Conservation (phyloP, 2,888 invertebrate genomes). For the Dorcus hopei region DNA sequence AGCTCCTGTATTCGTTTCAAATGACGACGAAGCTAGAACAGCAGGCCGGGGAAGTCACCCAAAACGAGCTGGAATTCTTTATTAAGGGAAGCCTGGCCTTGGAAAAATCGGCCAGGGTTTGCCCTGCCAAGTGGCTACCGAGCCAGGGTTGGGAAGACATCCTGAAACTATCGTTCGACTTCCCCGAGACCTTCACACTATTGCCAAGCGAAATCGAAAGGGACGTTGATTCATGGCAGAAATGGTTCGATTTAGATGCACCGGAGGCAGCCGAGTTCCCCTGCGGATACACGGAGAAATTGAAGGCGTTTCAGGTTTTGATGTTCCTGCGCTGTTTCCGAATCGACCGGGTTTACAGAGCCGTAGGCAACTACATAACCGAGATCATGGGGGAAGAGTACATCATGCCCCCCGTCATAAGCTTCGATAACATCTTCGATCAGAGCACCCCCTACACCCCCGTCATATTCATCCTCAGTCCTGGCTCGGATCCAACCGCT, state of each 20-base stretch:
- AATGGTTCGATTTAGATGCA: conserved; percentile 76
- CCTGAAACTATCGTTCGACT: conserved; percentile 67
- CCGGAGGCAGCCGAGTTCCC: conserved; percentile 74
- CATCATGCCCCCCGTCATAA: conserved; percentile 84
- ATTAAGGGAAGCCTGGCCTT: conserved; percentile 78
- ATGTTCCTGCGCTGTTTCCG: conserved; percentile 88
- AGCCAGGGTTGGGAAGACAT: conserved; percentile 80
- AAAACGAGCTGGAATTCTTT: conserved; percentile 82
- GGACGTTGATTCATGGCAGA: conserved; percentile 61
- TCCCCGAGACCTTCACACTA: conserved; percentile 61
- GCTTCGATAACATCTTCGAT: conserved; percentile 79
- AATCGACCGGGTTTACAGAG: conserved; percentile 82
- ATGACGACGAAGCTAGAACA: conserved; percentile 81
- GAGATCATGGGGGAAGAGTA: conserved; percentile 83
- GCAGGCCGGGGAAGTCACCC: conserved; percentile 61
- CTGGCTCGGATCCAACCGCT: conserved; percentile 90
- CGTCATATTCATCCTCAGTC: conserved; percentile 89
- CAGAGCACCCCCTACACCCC: conserved; percentile 82
- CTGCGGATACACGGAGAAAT: conserved; percentile 61
- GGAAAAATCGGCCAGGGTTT: conserved; percentile 65
- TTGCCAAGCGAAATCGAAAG: conserved; percentile 63
- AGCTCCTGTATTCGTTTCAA: conserved; percentile 87
- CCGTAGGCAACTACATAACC: conserved; percentile 80
- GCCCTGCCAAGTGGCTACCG: conserved; percentile 55
- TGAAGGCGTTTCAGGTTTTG: conserved; percentile 67